Base-by-base conservation (phyloP, 2,113 vertebrate genomes). In the Stomatorhinus ivindoensis region DNA sequence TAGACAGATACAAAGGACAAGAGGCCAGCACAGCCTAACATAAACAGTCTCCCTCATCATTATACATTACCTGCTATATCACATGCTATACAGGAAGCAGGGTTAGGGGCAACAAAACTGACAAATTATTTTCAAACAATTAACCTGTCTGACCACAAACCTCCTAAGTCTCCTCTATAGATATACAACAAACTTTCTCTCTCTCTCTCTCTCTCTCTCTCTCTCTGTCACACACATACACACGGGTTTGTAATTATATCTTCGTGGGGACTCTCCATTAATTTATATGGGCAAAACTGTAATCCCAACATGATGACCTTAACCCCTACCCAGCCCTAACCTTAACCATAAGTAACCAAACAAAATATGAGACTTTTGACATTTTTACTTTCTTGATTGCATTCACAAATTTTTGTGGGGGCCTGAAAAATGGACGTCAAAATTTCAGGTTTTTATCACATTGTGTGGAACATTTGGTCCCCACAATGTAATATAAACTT, bases 1-100 rank as follows among this genome's bases (percentile, higher is more conserved):
- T 87, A 92, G 92, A 90, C 90, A 92, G 92, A 90, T 91, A 94
- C 87, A 92, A 91, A 92, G 89, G 42, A 88, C 31, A 42, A 80
- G 73, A 19, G 73, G 73, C 35, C 69, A 39, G 27, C 69, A 76
- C 3, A 35, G 31, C 31, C 73, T 80, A 42, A 80, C 15, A 19
- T 39, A 42, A 80, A 80, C 73, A 39, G 69, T 19, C 69, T 42
- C 69, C 35, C 69, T 76, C 35, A 80, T 19, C 17, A 19, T 17
- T 42, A 19, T 5, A 42, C 73, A 27, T 80, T 42, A 80, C 4
- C 73, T 80, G 73, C 73, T 13, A 19, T 19, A 7, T 80, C 35
- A 80, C 15, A 80, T 39, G n/a, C 31, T 80, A 42, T 39, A 42
- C 27, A 69, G 10, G 8, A 69, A 69, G n/a, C 61, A 69, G 61